Base-by-base conservation (phyloP, 2,888 invertebrate genomes). In the Lasioglossum villosulum region DNA sequence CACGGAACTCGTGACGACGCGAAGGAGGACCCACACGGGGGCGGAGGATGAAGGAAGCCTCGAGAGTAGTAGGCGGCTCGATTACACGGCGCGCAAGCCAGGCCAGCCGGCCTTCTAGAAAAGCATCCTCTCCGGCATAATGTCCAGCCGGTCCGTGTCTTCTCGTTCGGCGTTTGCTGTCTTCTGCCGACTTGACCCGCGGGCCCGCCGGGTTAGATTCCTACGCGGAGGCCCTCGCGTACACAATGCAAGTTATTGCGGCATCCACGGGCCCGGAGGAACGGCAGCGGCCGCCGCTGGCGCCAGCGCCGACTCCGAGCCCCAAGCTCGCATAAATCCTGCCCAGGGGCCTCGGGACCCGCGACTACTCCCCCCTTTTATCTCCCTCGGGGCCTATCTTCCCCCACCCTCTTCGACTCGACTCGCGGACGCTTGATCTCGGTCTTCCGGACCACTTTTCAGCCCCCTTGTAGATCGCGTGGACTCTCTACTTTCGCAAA, bases 191-290 rank as follows among this genome's bases (percentile, higher is more conserved):
- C 92, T 92, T 95, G 94, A 95, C 94, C 63, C 59, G 72, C 77
- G 63, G 82, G 78, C 27, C 56, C 66, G 68, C 68, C 30, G 52
- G 72, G 78, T 78, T 83, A 88, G 86, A 90, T 91, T 89, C 94
- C 94, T 94, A 92, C 85, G 78, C 85, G 86, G 81, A 39, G 80
- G 80, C 86, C 86, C 86, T 90, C 91, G 92, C 93, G 94, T 93
- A 94, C 94, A 95, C 95, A 95, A 95, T 95, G 94, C 94, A 93
- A 95, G 95, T 95, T 95, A 95, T 94, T 94, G 94, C 93, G 90
- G 93, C 93, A 94, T 91, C 92, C 91, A 89, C 91, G 89, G 84
- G 89, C 78, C 79, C 86, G 90, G 91, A 92, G 90, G 88, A 30
- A 63, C 86, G 42, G 87, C 87, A 74, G 90, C 91, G 91, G 93